Conservation (phyloP, 2,888 invertebrate genomes). For the Tricholauxania praeusta region DNA sequence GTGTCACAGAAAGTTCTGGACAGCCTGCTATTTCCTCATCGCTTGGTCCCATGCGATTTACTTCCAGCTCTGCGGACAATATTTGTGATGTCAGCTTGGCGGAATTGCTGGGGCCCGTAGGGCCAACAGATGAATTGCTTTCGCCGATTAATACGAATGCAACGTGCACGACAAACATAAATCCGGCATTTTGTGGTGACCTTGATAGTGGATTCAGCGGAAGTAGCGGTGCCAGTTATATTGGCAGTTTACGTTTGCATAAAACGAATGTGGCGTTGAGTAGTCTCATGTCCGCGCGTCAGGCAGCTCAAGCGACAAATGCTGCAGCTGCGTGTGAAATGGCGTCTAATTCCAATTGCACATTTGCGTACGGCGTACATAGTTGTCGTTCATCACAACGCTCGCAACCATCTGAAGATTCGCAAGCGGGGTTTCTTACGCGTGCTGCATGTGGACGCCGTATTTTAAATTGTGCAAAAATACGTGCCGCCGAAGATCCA, state of each 20-base stretch:
- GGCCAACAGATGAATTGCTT: conserved; percentile 71
- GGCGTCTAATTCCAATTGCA: conserved; percentile 39
- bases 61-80: conserved; percentile 68
- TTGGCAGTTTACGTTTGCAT: conserved; percentile 74
- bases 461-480: conserved; percentile 68
- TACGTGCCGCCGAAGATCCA: conserved; percentile 69
- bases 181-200: conserved; percentile 70
- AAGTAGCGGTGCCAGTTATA: conserved; percentile 85
- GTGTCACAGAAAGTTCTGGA: conserved; percentile 61
- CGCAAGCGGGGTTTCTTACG: conserved; percentile 56
- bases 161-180: conserved; percentile 47
- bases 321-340: not conserved
- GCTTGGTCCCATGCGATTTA: conserved; percentile 43
- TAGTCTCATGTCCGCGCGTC: conserved; percentile 59
- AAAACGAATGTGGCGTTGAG: conserved; percentile 62
- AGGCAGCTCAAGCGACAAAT: conserved; percentile 42
- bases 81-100: conserved; percentile 76
- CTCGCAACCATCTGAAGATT: conserved; percentile 42
- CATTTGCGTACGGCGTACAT: conserved; percentile 57
- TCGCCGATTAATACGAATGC: conserved; percentile 61
- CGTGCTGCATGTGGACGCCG: conserved; percentile 68
- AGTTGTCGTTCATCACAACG: conserved; percentile 66
- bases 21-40: conserved; percentile 50
- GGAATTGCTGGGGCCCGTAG: conserved; percentile 73
- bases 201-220: conserved; percentile 87